phyloP scores from a whole-genome alignment of 1,140 invertebrate species.

The Formica selysi region DNA sequence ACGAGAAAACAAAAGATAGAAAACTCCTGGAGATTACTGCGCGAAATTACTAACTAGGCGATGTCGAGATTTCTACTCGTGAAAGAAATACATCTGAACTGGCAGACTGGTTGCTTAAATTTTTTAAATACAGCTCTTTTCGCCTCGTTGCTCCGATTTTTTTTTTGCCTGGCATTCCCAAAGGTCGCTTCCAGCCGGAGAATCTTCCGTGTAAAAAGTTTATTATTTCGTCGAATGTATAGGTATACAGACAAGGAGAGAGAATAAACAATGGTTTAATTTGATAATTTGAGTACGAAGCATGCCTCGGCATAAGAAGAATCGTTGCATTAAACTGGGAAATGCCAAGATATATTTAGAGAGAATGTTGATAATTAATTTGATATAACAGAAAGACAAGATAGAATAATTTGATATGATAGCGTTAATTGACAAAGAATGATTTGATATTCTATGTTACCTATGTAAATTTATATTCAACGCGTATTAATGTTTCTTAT shows the following conservation, averaged over 20 bases:
- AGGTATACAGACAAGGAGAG: background rate
- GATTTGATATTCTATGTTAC: slow-evolving; percentile 4
- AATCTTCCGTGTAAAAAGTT: slow-evolving; percentile 44
- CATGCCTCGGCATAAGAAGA: background rate
- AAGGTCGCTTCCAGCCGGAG: slow-evolving; percentile 27
- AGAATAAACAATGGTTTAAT: slow-evolving; percentile 15
- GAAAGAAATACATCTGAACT: slow-evolving; percentile 52
- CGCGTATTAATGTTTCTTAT: background rate
- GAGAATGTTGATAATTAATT: background rate
- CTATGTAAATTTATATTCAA: slow-evolving; percentile 6
- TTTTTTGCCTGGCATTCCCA: slow-evolving; percentile 37
- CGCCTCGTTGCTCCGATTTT: slow-evolving; percentile 52
- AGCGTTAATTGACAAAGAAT: slow-evolving; percentile 10
- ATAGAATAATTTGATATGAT: slow-evolving; percentile 9
- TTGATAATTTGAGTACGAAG: background rate
- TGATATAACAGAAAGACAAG: background rate
- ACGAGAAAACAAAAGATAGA: slow-evolving; percentile 30
- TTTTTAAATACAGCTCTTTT: slow-evolving; percentile 69
- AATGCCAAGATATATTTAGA: background rate
- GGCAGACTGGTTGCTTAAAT: slow-evolving; percentile 59
- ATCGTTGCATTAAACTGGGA: slow-evolving; percentile 11
- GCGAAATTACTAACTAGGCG: slow-evolving; percentile 54
- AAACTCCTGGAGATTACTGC: slow-evolving; percentile 39
- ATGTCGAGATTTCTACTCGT: slow-evolving; percentile 47
- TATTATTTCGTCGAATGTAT: slow-evolving; percentile 24